Percentiles rank a stretch among this genome's conserved stretches.
Conservation (phyloP, 2,113 vertebrate genomes). For the Sapayoa aenigma region DNA sequence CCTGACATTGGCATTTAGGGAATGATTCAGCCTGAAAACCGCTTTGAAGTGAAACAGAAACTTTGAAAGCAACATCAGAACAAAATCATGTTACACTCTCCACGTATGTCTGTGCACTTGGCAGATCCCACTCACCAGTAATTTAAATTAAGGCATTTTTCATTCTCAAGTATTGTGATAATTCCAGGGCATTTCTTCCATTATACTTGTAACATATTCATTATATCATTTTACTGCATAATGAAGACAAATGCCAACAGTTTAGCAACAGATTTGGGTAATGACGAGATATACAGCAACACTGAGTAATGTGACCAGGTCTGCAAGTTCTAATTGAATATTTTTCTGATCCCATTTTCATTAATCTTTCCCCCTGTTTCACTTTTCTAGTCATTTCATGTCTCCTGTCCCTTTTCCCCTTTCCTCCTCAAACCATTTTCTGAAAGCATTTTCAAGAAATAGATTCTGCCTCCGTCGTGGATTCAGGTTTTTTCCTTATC, state of each 20-base stretch:
- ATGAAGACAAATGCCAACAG: slow-evolving; percentile 77
- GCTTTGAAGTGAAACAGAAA: slow-evolving; percentile 39
- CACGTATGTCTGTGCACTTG: slow-evolving; percentile 16
- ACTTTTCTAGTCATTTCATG: slow-evolving; percentile 18
- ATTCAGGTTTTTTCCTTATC: slow-evolving; percentile 47
- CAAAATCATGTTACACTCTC: not conserved
- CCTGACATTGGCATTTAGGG: not conserved
- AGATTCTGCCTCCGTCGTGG: slow-evolving; percentile 40
- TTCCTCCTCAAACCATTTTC: not conserved
- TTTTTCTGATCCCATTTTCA: slow-evolving; percentile 64
- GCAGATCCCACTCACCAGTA: slow-evolving; percentile 24
- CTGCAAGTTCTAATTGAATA: slow-evolving; percentile 75
- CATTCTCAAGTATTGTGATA: slow-evolving; percentile 42
- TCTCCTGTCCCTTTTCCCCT: not conserved
- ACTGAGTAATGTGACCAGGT: slow-evolving; percentile 69
- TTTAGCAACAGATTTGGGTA: slow-evolving; percentile 76
- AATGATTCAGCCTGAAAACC: not conserved
- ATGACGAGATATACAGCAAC: slow-evolving; percentile 73
- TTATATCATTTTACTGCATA: slow-evolving; percentile 68
- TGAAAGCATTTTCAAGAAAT: slow-evolving; percentile 54
- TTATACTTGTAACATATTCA: slow-evolving; percentile 69
- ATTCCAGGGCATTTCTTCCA: slow-evolving; percentile 54
- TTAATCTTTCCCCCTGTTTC: slow-evolving; percentile 68
- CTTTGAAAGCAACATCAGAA: slow-evolving; percentile 22
- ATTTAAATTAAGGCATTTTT: slow-evolving; percentile 52